Evolutionary conservation across 2,113 vertebrate species (phyloP), one percentile per base, ranked within the genome.

Genomic region (Porphyrio hochstetteri): DNA sequence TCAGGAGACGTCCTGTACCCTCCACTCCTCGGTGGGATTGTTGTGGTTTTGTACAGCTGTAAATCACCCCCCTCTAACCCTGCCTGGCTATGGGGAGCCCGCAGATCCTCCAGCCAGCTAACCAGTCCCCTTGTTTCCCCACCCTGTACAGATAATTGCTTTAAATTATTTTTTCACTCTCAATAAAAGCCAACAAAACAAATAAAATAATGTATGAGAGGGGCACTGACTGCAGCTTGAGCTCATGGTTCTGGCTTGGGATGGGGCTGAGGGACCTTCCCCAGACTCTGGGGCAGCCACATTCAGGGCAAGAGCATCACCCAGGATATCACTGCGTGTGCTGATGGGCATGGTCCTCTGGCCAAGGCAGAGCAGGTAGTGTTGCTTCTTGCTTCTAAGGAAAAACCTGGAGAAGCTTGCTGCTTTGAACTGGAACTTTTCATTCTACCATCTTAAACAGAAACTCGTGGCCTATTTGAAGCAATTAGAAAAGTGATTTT

Each of bases 101-200:
- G 81, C 65, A 74, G 90, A 70, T 86, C 61, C 83, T 88, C 59
- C 24, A 21, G 84, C 94, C 86, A 78, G 69, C 61, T 80, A 81
- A 90, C 90, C 50, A 24, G 53, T 57, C 75, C 81, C 52, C 46
- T 88, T 46, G 44, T 46, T 46, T 46, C 50, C 38, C 40, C 86
- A 75, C 82, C 63, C 88, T 97, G 97, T 97, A 97, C 96, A 97
- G 96, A 96, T 85, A 85, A 97, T 89, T 35, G 88, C 94, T 96
- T 98, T 97, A 97, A 98, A 98, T 97, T 98, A 98, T 98, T 98
- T 98, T 98, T 98, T 98, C 98, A 98, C 95, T 98, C 97, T 93
- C 96, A 96, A 92, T 97, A 97, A 97, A 97, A 97, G 85, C 81
- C 83, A 88, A 96, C 88, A 70, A 63, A 96, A 79, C 46, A 55